Evolutionary conservation across 2,797 vertebrate species (phyloP).

Genomic region (Notoglanidium macrostoma): DNA sequence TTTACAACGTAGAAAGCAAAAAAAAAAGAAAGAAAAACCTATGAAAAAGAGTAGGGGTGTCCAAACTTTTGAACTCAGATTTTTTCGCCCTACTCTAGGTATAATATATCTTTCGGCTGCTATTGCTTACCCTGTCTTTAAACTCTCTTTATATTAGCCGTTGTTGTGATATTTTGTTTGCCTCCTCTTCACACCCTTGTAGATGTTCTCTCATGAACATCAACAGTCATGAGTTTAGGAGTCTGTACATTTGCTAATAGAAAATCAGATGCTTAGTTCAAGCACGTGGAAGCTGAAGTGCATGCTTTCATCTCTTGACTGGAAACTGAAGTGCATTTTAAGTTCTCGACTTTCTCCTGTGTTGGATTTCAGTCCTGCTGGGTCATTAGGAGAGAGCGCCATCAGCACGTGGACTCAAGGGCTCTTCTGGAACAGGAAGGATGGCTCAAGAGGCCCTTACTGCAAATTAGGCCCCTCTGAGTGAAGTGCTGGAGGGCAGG

Average conservation of each 20-base stretch:
- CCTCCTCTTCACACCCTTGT: background rate
- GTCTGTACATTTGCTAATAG: background rate
- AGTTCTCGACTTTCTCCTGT: slow-evolving; percentile 35
- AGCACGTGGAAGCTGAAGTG: slow-evolving; percentile 40
- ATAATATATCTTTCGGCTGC: background rate
- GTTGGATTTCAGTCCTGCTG: slow-evolving; percentile 40
- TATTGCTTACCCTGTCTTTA: background rate
- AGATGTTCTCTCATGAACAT: slow-evolving; percentile 13
- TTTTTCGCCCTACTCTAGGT: background rate
- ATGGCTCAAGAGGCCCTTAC: slow-evolving; percentile 61
- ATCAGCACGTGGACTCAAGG: slow-evolving; percentile 54
- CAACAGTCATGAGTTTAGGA: slow-evolving; percentile 10
- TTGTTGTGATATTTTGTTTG: background rate
- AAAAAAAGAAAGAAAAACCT: too few species aligned
- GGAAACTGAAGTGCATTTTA: slow-evolving; percentile 46
- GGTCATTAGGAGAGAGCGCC: slow-evolving; percentile 53
- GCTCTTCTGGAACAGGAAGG: slow-evolving; percentile 45
- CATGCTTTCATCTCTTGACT: slow-evolving; percentile 44
- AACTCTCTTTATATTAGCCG: background rate
- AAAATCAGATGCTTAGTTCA: slow-evolving; percentile 20
- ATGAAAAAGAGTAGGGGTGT: too few species aligned
- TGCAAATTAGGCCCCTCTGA: slow-evolving; percentile 62
- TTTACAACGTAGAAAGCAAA: too few species aligned
- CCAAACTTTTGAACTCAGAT: too few species aligned
- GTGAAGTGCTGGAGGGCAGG: slow-evolving; percentile 55